Conservation (phyloP, 1,140 invertebrate species). For the Temnothorax curvispinosus region DNA sequence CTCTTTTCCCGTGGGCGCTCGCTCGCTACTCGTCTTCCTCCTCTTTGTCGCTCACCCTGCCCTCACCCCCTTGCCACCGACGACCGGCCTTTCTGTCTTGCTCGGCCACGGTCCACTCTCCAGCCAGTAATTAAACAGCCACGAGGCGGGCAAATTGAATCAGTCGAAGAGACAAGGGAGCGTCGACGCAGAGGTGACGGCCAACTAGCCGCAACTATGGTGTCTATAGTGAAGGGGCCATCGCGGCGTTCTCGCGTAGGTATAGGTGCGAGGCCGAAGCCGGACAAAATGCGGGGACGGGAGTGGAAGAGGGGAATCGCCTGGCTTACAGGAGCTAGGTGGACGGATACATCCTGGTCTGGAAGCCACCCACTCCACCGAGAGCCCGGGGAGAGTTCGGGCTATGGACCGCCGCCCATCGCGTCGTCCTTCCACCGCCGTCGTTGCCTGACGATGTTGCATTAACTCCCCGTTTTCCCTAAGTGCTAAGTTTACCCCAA, state of each 20-base stretch:
- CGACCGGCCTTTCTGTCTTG: conserved; percentile 55
- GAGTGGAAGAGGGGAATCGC: conserved; percentile 46
- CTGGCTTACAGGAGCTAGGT: conserved; percentile 58
- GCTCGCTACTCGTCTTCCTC: conserved; percentile 41
- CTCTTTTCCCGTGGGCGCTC: conserved; percentile 50
- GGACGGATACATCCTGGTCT: conserved; percentile 72
- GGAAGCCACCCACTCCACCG: conserved; percentile 62
- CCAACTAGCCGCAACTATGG: conserved; percentile 85
- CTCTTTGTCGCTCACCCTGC: conserved; percentile 32
- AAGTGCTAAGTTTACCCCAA: conserved; percentile 85
- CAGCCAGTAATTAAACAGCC: conserved; percentile 86
- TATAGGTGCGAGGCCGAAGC: conserved; percentile 58
- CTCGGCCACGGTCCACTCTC: conserved; percentile 81
- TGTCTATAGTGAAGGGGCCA: conserved; percentile 79
- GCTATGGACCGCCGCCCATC: conserved; percentile 71
- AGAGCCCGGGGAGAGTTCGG: conserved; percentile 69
- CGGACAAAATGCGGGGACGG: conserved; percentile 52
- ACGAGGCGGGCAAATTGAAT: conserved; percentile 85
- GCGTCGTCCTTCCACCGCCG: conserved; percentile 69
- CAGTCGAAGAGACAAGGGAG: conserved; percentile 85
- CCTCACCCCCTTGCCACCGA: conserved; percentile 31
- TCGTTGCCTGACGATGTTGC: conserved; percentile 78
- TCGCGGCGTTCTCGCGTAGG: conserved; percentile 65
- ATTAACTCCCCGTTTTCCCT: conserved; percentile 83
- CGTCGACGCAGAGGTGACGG: conserved; percentile 85